A percentile compares a stretch with the other conserved stretches of the same genome.
phyloP scores from a whole-genome alignment of 2,888 invertebrate genomes.

The Halictus ligatus region DNA sequence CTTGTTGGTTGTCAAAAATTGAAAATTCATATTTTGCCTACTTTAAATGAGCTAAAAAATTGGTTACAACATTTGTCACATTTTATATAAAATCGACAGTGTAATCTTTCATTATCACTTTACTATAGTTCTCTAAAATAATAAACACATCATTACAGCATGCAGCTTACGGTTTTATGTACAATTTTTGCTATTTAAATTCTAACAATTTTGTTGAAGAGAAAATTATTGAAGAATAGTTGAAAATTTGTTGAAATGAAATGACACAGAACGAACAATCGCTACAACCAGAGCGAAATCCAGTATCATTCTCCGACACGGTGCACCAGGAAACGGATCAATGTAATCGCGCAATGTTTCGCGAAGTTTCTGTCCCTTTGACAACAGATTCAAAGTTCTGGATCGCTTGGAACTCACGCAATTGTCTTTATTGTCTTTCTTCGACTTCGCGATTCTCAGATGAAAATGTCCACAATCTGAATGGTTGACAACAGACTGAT shows the following conservation, averaged over 20 bases:
- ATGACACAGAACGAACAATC: not conserved
- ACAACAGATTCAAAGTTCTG: conserved; percentile 7
- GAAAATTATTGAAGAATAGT: not conserved
- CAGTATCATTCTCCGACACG: not conserved
- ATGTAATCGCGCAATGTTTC: conserved; percentile 22
- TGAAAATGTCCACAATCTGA: not conserved
- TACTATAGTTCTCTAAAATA: too few species aligned
- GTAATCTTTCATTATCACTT: too few species aligned
- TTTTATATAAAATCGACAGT: too few species aligned
- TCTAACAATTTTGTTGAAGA: too few species aligned
- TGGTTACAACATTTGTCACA: too few species aligned
- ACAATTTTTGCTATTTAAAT: too few species aligned
- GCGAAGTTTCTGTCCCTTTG: conserved; percentile 16
- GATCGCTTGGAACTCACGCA: conserved; percentile 1
- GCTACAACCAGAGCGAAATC: not conserved
- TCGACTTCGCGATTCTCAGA: not conserved
- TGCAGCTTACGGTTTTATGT: too few species aligned
- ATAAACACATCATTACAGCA: too few species aligned
- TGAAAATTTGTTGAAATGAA: not conserved
- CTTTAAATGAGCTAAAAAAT: not conserved
- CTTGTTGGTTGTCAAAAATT: too few species aligned
- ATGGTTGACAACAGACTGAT: not conserved
- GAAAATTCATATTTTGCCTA: not conserved
- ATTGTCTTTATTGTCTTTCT: conserved; percentile 21
- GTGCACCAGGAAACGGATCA: conserved; percentile 1